phyloP scores from a whole-genome alignment of 2,113 vertebrate genomes.

The Sus scrofa region DNA sequence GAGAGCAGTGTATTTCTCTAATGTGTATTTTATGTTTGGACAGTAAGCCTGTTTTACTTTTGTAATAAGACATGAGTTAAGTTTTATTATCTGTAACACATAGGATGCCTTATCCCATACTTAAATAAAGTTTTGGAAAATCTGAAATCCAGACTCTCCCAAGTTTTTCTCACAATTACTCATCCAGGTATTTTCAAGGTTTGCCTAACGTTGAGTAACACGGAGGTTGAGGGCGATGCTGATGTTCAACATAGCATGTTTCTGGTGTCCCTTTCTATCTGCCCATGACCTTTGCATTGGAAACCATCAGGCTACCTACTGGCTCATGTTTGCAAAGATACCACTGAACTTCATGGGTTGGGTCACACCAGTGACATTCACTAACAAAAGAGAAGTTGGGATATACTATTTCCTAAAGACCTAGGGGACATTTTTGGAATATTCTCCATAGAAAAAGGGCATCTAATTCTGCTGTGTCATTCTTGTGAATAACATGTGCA shows the following conservation, averaged over 20 bases:
- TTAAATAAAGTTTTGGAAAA: not conserved
- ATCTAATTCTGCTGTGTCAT: not conserved
- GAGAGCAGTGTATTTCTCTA: constrained; percentile 14
- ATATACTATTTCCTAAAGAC: not conserved
- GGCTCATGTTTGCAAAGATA: not conserved
- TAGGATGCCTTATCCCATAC: not conserved
- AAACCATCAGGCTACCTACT: not conserved
- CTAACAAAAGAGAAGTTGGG: not conserved
- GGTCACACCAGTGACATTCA: not conserved
- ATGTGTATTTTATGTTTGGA: not conserved
- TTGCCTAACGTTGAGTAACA: not conserved
- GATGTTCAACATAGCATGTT: not conserved
- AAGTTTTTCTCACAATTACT: not conserved
- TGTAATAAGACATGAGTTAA: not conserved
- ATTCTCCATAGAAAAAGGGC: not conserved
- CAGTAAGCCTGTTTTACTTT: constrained; percentile 14
- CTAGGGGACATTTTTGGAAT: not conserved
- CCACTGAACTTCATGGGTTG: not conserved
- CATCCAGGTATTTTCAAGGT: not conserved
- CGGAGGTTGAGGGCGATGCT: not conserved
- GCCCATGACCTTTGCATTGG: not conserved
- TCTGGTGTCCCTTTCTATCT: not conserved
- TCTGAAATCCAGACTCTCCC: not conserved
- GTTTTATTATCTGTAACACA: not conserved
- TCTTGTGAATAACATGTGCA: not conserved